These are phyloP conservation scores for Myiagra hebetior DNA, from an alignment of 2,113 vertebrate species.

Conservation along the genomic window DNA sequence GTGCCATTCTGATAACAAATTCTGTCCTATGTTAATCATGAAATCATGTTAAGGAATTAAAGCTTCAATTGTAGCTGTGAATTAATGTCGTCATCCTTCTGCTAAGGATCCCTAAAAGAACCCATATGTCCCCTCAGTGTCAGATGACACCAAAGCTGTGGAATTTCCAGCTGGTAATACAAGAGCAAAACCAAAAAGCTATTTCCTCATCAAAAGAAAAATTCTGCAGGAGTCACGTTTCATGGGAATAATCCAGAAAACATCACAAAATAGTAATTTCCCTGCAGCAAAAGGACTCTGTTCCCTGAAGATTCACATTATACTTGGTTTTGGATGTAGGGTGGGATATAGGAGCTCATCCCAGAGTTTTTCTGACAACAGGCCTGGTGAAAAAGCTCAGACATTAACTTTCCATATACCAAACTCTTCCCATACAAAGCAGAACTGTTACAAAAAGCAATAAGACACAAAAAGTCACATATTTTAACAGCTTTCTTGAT, in stretches of 20 bases:
- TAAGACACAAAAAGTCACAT: background rate
- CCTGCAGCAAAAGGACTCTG: background rate
- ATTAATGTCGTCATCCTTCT: background rate
- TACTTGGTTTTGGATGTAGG: rapidly evolving
- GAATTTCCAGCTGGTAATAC: constrained; percentile 17
- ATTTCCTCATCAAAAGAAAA: constrained; percentile 20
- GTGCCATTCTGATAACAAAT: background rate
- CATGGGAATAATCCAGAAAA: background rate
- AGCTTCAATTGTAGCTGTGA: background rate
- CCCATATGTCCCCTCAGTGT: background rate
- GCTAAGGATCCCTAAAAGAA: background rate
- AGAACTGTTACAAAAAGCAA: background rate
- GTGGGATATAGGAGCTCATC: background rate
- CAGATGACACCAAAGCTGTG: background rate
- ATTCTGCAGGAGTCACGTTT: background rate
- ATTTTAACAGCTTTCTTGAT: background rate
- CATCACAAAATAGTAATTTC: background rate
- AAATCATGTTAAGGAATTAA: background rate
- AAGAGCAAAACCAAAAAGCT: background rate
- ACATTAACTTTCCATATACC: background rate
- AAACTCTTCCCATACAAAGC: background rate
- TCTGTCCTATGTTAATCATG: background rate
- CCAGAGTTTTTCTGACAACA: background rate
- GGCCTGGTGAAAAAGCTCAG: background rate
- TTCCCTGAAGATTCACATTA: background rate